Percentiles rank a stretch among this genome's conserved stretches.
phyloP scores from a whole-genome alignment of 2,797 vertebrate genomes.

The Cephalopachus bancanus region DNA sequence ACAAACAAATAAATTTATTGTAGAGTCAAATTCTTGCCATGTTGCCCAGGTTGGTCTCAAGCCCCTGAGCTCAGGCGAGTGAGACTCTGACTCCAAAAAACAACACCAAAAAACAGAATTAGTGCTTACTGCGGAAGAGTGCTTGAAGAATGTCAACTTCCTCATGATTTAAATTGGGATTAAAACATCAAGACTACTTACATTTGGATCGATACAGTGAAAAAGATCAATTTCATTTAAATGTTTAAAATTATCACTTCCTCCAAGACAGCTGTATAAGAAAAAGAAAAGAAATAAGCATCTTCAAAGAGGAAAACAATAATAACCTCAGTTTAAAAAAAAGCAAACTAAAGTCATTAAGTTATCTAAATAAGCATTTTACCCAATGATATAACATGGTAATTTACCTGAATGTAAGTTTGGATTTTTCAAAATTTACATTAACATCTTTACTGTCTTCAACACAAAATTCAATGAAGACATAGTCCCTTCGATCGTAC shows the following conservation, averaged over 20 bases:
- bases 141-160: constrained; percentile 24
- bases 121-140: background rate
- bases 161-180: constrained; percentile 43
- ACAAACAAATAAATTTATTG: too few species aligned
- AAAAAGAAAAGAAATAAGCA: background rate
- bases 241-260: constrained; percentile 95
- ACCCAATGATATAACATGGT: constrained; percentile 12
- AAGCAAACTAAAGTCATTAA: background rate
- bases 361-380: background rate
- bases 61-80: too few species aligned
- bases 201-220: constrained; percentile 97
- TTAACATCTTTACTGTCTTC: constrained; percentile 98
- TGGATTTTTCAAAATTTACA: constrained; percentile 96
- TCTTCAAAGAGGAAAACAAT: background rate
- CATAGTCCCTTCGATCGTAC: constrained; percentile 97
- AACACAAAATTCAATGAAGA: constrained; percentile 97
- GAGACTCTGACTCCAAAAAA: too few species aligned
- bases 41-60: too few species aligned
- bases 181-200: constrained; percentile 89
- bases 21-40: too few species aligned
- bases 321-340: background rate
- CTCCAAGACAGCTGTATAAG: constrained; percentile 94
- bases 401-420: constrained; percentile 95
- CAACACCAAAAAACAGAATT: background rate
- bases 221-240: constrained; percentile 98